These are phyloP conservation scores for Trachymyrmex cornetzi DNA, from an alignment of 1,140 invertebrate species.

Conservation along the genomic window DNA sequence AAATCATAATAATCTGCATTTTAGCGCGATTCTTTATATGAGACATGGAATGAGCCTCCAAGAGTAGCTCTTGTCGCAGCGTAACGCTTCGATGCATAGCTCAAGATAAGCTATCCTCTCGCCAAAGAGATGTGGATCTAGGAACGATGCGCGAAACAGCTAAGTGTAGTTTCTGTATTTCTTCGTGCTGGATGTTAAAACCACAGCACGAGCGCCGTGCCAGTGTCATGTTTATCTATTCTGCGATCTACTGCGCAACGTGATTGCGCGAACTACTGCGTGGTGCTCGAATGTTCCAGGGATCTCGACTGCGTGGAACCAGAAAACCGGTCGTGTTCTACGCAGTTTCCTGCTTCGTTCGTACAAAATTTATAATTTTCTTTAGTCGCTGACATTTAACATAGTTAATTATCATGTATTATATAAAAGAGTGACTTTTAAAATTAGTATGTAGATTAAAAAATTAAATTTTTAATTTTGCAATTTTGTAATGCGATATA, in stretches of 20 bases:
- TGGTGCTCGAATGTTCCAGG: constrained; percentile 59
- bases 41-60: constrained; percentile 43
- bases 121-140: constrained; percentile 73
- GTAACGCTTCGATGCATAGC: constrained; percentile 69
- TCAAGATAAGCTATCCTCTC: constrained; percentile 66
- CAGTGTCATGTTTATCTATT: constrained; percentile 72
- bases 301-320: constrained; percentile 54
- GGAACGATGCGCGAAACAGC: constrained; percentile 72
- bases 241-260: constrained; percentile 64
- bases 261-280: constrained; percentile 72
- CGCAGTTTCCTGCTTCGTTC: constrained; percentile 44
- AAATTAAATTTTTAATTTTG: neutral
- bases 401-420: constrained; percentile 9
- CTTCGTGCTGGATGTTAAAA: constrained; percentile 71
- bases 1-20: constrained; percentile 52
- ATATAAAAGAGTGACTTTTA: neutral
- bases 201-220: constrained; percentile 52
- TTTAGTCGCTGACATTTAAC: neutral
- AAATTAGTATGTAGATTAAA: constrained; percentile 13
- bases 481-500: neutral
- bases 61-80: constrained; percentile 52
- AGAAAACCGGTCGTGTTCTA: constrained; percentile 67
- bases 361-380: constrained; percentile 47
- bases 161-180: constrained; percentile 67
- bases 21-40: constrained; percentile 45